A percentile compares a stretch with the other conserved stretches of the same genome.
Conservation (phyloP, 2,888 invertebrate genomes). For the Drosophila algonquin region DNA sequence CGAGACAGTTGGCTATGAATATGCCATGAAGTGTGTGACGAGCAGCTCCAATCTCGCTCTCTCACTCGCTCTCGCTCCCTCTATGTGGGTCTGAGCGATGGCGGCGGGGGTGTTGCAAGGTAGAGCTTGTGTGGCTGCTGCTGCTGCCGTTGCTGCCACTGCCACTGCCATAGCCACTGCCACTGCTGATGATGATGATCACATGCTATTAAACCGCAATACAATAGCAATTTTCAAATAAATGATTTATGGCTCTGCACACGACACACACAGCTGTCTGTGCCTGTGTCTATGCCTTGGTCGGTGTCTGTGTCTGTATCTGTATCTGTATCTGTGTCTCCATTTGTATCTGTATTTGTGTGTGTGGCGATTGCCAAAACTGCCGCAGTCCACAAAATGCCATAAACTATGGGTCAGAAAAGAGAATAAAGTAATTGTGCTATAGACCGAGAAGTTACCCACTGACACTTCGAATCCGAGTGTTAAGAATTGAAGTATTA, state of each 20-base stretch:
- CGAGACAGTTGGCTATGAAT: conserved; percentile 60
- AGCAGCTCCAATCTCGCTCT: conserved; percentile 26
- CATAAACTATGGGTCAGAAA: conserved; percentile 43
- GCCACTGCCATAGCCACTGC: conserved; percentile 1
- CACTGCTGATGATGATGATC: conserved; percentile 64
- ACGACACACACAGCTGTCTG: conserved; percentile 50
- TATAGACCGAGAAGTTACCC: background rate
- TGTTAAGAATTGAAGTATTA: too few relatives aligned
- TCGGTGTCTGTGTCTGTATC: background rate
- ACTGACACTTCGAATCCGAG: background rate
- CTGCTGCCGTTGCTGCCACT: background rate
- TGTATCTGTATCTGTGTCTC: background rate
- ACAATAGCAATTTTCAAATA: conserved; percentile 78
- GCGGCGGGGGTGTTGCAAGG: background rate
- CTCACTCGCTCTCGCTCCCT: conserved; percentile 5
- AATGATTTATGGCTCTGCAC: conserved; percentile 70
- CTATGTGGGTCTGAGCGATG: conserved; percentile 1
- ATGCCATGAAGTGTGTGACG: conserved; percentile 58
- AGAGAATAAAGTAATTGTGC: background rate
- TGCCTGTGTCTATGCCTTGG: background rate
- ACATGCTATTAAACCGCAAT: conserved; percentile 78
- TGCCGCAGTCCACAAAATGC: conserved; percentile 53
- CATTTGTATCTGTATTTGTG: conserved; percentile 5
- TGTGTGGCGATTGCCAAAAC: conserved; percentile 47
- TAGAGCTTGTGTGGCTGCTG: conserved; percentile 20